A percentile compares a stretch with the other conserved stretches of the same genome.
Conservation (phyloP, 2,888 invertebrate genomes). For the Drosophila mimetica region DNA sequence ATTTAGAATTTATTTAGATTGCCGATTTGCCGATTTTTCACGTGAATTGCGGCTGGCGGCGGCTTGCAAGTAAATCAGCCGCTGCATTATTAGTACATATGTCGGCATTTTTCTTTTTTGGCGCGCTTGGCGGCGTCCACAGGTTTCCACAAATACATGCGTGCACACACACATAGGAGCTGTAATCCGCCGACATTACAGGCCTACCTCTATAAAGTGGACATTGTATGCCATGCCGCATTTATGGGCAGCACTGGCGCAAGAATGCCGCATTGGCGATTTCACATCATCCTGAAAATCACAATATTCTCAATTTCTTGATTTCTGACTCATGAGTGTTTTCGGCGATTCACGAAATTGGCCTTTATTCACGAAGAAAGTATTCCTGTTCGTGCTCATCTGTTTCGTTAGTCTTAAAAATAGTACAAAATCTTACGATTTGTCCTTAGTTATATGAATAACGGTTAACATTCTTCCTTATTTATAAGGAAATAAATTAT, state of each 20-base stretch:
- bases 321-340: background rate
- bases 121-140: slow-evolving; percentile 57
- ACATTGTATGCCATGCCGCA: too few relatives aligned
- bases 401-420: too few relatives aligned
- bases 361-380: background rate
- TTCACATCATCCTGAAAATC: background rate
- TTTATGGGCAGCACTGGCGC: slow-evolving; percentile 5
- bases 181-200: slow-evolving; percentile 4
- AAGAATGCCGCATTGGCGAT: background rate
- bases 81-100: slow-evolving; percentile 6
- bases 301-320: too few relatives aligned
- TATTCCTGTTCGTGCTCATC: background rate
- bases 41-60: slow-evolving; percentile 29
- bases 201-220: background rate
- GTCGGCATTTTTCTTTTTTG: slow-evolving; percentile 48
- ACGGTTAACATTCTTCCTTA: too few relatives aligned
- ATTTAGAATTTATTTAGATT: slow-evolving; percentile 25
- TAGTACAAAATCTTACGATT: too few relatives aligned
- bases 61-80: slow-evolving; percentile 21
- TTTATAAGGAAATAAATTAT: too few relatives aligned
- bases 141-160: slow-evolving; percentile 2
- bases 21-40: slow-evolving; percentile 16
- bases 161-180: background rate
- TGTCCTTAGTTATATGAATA: too few relatives aligned
- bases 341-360: background rate